These are phyloP conservation scores for Dendropsophus ebraccatus DNA, from an alignment of 2,113 vertebrate species.

Conservation along the genomic window DNA sequence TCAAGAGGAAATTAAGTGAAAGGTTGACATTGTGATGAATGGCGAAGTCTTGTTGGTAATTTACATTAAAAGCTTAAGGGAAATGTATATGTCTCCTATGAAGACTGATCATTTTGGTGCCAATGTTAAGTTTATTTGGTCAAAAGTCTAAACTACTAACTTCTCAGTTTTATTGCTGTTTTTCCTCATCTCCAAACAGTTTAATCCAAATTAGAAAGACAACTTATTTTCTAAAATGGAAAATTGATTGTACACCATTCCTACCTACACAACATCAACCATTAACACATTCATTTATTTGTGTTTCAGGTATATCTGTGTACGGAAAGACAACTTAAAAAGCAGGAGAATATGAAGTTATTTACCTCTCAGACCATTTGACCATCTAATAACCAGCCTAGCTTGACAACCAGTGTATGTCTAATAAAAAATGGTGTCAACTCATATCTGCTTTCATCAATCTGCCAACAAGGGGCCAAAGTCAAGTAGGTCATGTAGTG, in stretches of 20 bases:
- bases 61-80: neutral
- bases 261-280: neutral
- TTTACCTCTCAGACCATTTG: neutral
- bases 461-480: neutral
- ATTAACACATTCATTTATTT: neutral
- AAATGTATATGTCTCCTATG: neutral
- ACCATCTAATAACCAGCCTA: neutral
- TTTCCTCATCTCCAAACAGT: neutral
- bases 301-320: neutral
- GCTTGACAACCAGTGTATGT: neutral
- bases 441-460: neutral
- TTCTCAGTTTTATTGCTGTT: neutral
- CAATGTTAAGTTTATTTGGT: neutral
- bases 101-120: neutral
- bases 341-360: neutral
- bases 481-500: neutral
- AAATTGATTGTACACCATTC: neutral
- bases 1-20: neutral
- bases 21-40: no score
- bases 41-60: no score
- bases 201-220: neutral
- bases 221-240: neutral
- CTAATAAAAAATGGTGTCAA: neutral
- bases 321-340: neutral
- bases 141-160: no score